These are phyloP conservation scores for Calephelis virginiensis DNA, from an alignment of 1,140 invertebrate genomes.

Conservation along the genomic window DNA sequence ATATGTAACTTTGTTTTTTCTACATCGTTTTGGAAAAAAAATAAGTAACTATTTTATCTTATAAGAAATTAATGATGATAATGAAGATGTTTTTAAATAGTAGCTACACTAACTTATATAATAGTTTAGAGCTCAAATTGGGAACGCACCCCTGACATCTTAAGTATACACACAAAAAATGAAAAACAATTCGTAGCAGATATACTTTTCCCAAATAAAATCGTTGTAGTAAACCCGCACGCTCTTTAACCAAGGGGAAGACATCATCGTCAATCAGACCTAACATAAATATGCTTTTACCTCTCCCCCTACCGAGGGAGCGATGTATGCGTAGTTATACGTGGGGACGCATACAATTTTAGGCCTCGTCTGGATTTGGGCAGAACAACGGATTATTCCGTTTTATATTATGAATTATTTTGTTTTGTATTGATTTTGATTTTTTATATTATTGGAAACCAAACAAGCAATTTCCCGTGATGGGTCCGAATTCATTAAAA, in stretches of 20 bases:
- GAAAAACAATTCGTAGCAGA: neutral
- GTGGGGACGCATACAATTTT: constrained; percentile 45
- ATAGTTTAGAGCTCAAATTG: too few species aligned
- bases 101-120: too few species aligned
- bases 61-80: too few species aligned
- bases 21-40: too few species aligned
- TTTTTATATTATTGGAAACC: too few species aligned
- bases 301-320: constrained; percentile 34
- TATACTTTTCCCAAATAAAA: constrained; percentile 20
- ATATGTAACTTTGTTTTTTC: too few species aligned
- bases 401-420: neutral
- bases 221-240: constrained; percentile 34
- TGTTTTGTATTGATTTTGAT: neutral
- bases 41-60: too few species aligned
- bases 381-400: neutral
- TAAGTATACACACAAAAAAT: neutral
- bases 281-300: constrained; percentile 73
- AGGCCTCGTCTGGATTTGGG: constrained; percentile 29
- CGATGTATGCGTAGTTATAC: constrained; percentile 13
- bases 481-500: too few species aligned
- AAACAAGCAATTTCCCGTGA: too few species aligned
- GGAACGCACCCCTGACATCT: too few species aligned
- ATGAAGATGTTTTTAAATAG: too few species aligned
- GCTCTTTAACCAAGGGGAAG: constrained; percentile 52
- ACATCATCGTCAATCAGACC: constrained; percentile 65